These are phyloP conservation scores for Napeogenes inachia DNA, from an alignment of 2,888 invertebrate genomes.

Conservation along the genomic window DNA sequence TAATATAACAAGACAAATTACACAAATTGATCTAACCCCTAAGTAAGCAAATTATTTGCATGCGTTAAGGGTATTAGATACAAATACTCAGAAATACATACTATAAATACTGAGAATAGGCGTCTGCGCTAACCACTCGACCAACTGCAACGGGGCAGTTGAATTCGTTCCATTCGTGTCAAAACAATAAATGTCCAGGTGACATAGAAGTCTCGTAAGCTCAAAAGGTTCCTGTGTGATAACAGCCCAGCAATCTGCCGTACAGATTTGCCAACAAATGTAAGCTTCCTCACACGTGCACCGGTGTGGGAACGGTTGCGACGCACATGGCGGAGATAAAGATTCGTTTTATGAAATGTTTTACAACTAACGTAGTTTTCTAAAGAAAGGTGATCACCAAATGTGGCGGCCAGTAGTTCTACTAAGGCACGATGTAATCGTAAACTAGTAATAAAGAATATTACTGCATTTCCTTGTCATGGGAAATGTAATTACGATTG, in stretches of 20 bases:
- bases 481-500: slow-evolving; percentile 12
- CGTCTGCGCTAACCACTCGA: no score
- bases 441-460: slow-evolving; percentile 30
- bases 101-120: no score
- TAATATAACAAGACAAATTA: no score
- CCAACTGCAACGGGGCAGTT: no score
- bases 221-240: slow-evolving; percentile 36
- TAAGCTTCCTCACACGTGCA: slow-evolving; percentile 64
- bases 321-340: slow-evolving; percentile 59
- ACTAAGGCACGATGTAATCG: slow-evolving; percentile 19
- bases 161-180: no score
- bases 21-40: no score
- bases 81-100: no score
- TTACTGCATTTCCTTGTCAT: slow-evolving; percentile 31
- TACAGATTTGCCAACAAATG: slow-evolving; percentile 65
- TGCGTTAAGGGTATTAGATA: no score
- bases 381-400: slow-evolving; percentile 67
- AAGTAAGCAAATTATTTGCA: no score
- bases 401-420: slow-evolving; percentile 39
- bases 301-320: slow-evolving; percentile 46
- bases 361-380: slow-evolving; percentile 65
- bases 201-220: no score
- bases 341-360: slow-evolving; percentile 66
- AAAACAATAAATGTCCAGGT: no score
- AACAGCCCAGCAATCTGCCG: slow-evolving; percentile 57